These are phyloP conservation scores for Coccyzus lansbergi DNA, from an alignment of 2,797 vertebrate species.

Conservation along the genomic window DNA sequence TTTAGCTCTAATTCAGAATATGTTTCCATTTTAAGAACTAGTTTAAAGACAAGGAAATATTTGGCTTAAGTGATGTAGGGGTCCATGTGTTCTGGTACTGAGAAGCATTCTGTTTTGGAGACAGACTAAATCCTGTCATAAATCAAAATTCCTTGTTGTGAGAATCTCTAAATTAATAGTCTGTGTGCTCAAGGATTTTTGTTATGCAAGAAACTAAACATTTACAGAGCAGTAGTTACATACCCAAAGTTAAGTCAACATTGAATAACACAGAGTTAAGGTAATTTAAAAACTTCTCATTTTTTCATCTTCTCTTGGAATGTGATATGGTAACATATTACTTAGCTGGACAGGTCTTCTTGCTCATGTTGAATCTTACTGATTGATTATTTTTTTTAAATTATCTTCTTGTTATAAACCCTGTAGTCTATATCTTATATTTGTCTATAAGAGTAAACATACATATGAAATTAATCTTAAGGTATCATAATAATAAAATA, in stretches of 20 bases:
- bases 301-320: background rate
- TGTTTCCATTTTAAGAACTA: background rate
- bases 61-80: background rate
- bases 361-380: background rate
- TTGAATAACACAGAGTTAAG: background rate
- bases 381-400: background rate
- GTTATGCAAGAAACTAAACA: background rate
- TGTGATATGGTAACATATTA: background rate
- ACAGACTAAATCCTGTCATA: background rate
- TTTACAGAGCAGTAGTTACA: background rate
- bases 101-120: background rate
- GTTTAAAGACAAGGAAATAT: background rate
- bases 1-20: background rate
- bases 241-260: slow-evolving; percentile 6
- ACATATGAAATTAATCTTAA: background rate
- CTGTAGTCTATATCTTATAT: background rate
- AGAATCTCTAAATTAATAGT: background rate
- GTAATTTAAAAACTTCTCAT: background rate
- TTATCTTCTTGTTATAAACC: background rate
- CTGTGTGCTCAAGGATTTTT: background rate
- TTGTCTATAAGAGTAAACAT: background rate
- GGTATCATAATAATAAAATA: background rate
- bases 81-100: background rate
- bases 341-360: background rate
- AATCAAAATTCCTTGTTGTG: background rate